Percentiles rank a stretch among this genome's conserved stretches.
phyloP scores from a whole-genome alignment of 2,797 vertebrate genomes.

The Todus mexicanus region DNA sequence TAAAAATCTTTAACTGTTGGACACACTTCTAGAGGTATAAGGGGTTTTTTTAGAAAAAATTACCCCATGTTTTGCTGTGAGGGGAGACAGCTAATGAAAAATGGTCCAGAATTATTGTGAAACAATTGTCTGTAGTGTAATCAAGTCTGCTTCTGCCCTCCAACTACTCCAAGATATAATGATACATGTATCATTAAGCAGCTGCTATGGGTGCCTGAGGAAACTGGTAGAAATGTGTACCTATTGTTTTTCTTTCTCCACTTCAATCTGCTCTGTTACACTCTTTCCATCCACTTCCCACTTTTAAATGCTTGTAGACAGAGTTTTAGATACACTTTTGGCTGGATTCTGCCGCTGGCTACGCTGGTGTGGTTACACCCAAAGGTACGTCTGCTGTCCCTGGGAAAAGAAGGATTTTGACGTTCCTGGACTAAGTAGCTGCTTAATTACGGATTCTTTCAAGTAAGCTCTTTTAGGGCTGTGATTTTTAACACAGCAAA shows the following conservation, averaged over 20 bases:
- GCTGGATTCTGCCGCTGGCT: not conserved
- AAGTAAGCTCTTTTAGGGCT: conserved; percentile 23
- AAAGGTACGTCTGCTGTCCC: not conserved
- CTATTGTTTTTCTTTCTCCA: conserved; percentile 79
- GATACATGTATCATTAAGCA: conserved; percentile 88
- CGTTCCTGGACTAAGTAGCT: not conserved
- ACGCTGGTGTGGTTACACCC: not conserved
- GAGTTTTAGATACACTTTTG: not conserved
- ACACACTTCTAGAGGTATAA: conserved; percentile 76
- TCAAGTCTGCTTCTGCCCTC: conserved; percentile 86
- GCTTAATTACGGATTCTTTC: conserved; percentile 22
- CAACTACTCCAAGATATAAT: conserved; percentile 85
- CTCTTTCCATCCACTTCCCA: conserved; percentile 30
- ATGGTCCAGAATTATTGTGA: conserved; percentile 83
- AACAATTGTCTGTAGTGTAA: conserved; percentile 89
- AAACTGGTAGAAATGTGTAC: conserved; percentile 81
- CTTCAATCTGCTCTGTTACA: conserved; percentile 52
- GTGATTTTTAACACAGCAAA: conserved; percentile 49
- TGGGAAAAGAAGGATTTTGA: not conserved
- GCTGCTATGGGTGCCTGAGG: conserved; percentile 83
- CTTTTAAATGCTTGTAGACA: conserved; percentile 7
- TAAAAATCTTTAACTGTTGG: conserved; percentile 81
- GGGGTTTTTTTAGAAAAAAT: conserved; percentile 73
- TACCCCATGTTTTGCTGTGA: conserved; percentile 80
- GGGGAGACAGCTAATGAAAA: conserved; percentile 84